A percentile compares a stretch with the other conserved stretches of the same genome.
phyloP scores from a whole-genome alignment of 1,140 invertebrate genomes.

The Alviniconcha marisindica region DNA sequence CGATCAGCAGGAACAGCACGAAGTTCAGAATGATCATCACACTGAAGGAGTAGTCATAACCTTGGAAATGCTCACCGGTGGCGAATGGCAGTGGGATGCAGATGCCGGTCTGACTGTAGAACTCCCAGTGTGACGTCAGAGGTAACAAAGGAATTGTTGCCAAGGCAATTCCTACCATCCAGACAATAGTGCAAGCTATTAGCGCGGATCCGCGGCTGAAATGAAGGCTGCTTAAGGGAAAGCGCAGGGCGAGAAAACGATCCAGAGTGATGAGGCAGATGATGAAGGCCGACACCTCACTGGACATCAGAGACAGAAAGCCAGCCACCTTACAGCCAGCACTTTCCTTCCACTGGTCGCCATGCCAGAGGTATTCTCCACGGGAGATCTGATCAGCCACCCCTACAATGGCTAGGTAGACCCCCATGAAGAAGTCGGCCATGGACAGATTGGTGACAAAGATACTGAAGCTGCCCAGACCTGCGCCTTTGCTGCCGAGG shows the following conservation, averaged over 20 bases:
- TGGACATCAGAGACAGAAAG: constrained; percentile 59
- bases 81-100: constrained; percentile 55
- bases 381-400: constrained; percentile 39
- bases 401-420: constrained; percentile 69
- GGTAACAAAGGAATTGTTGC: constrained; percentile 42
- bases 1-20: constrained; percentile 47
- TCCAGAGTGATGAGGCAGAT: constrained; percentile 57
- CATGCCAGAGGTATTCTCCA: constrained; percentile 60
- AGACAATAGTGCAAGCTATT: constrained; percentile 3
- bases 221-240: constrained; percentile 52
- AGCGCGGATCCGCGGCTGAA: constrained; percentile 35
- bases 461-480: constrained; percentile 42
- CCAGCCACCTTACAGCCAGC: constrained; percentile 63
- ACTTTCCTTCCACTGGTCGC: constrained; percentile 56
- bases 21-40: constrained; percentile 54
- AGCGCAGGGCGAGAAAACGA: constrained; percentile 56
- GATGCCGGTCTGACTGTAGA: constrained; percentile 53
- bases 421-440: constrained; percentile 70
- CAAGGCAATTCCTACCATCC: constrained; percentile 38
- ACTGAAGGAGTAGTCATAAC: constrained; percentile 49
- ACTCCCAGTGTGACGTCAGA: constrained; percentile 19
- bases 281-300: constrained; percentile 44
- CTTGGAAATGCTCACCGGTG: constrained; percentile 21
- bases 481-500: constrained; percentile 3
- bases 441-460: constrained; percentile 64